A percentile compares a stretch with the other conserved stretches of the same genome.
These are phyloP conservation scores for Notodonta dromedarius DNA, from an alignment of 2,888 invertebrate species.

Conservation along the genomic window DNA sequence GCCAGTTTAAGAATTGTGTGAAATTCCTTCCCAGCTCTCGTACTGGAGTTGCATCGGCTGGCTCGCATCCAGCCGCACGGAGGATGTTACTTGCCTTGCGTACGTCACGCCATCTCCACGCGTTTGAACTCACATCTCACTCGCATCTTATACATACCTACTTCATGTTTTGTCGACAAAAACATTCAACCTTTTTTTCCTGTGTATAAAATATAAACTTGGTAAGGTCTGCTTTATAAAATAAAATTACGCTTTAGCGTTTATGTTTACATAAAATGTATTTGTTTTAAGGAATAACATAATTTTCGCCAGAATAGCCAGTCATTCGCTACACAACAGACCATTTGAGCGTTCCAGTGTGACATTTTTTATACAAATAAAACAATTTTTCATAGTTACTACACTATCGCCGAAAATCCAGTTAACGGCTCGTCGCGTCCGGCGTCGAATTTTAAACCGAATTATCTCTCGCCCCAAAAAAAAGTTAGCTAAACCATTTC, in stretches of 20 bases:
- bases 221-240: too few relatives aligned
- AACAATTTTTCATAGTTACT: constrained; percentile 17
- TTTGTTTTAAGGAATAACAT: too few relatives aligned
- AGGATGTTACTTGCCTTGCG: constrained; percentile 39
- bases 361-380: constrained; percentile 2
- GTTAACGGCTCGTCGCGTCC: constrained; percentile 25
- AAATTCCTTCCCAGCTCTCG: constrained; percentile 15
- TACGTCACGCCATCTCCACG: constrained; percentile 35
- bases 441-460: constrained; percentile 43
- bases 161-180: not conserved
- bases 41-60: constrained; percentile 27
- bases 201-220: too few relatives aligned
- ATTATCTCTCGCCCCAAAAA: constrained; percentile 42
- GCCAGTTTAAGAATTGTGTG: not conserved
- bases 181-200: not conserved
- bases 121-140: constrained; percentile 31
- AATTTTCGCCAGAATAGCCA: too few relatives aligned
- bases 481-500: constrained; percentile 40
- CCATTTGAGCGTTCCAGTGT: not conserved
- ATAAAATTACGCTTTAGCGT: too few relatives aligned
- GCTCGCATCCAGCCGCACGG: constrained; percentile 39
- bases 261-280: too few relatives aligned
- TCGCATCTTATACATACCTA: not conserved
- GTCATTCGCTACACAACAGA: not conserved
- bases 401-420: constrained; percentile 31